Conservation (phyloP, 2,797 vertebrate species). For the Babyrousa celebensis region DNA sequence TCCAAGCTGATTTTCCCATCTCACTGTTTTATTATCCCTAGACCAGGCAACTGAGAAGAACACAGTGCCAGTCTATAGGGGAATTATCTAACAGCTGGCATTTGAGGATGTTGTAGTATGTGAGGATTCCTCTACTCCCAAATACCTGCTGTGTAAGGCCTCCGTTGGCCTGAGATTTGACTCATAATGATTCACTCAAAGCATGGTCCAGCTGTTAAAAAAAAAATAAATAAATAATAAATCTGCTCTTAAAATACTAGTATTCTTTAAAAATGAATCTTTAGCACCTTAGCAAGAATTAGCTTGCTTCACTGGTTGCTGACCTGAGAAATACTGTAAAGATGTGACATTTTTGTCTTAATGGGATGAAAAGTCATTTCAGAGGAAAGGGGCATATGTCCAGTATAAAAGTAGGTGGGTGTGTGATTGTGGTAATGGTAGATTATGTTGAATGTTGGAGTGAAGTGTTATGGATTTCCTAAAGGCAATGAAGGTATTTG, state of each 20-base stretch:
- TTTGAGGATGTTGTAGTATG: background rate
- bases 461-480: background rate
- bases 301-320: background rate
- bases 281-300: background rate
- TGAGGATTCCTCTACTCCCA: background rate
- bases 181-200: background rate
- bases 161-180: background rate
- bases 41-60: background rate
- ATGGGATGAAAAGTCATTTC: background rate
- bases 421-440: background rate
- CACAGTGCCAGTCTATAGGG: background rate
- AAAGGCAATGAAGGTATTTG: background rate
- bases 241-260: background rate
- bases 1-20: background rate
- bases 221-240: background rate
- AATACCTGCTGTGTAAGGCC: background rate
- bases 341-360: background rate
- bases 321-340: background rate
- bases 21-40: background rate
- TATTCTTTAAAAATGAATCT: background rate
- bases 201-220: background rate
- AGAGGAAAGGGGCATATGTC: background rate
- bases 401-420: background rate
- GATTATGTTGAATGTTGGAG: background rate
- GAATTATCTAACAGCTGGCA: background rate